Evolutionary conservation across 1,140 invertebrate species (phyloP), one percentile per base, ranked within the genome.

Genomic region (Hyphantria cunea): DNA sequence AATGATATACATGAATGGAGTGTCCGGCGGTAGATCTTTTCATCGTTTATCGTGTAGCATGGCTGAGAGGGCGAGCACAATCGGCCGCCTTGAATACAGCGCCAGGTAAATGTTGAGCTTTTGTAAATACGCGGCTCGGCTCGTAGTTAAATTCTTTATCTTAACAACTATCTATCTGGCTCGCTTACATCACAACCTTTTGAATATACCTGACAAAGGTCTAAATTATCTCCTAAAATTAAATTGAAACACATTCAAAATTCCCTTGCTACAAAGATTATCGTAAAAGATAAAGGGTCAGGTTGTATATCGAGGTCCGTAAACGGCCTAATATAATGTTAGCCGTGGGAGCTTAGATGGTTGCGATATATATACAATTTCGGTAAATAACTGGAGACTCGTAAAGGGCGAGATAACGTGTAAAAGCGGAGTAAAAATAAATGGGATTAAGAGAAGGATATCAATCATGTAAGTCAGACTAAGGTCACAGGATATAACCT

Each of bases 1-100:
- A 74, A 72, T 74, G 72, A 72, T 72, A 70, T 68, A 72, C 74
- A 72, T 77, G 74, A 77, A 77, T 77, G 68, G 72, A 77, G 69
- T 77, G 74, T 72, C 74, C 72, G 67, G 74, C 63, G 58, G 32
- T 66, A 63, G 68, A 66, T 74, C 68, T 68, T 74, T 76, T 76
- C 71, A 76, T 47, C 64, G 70, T 71, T 74, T 76, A 76, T 74
- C 74, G 68, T 63, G 54, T 49, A 54, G 56, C 64, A 75, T 64
- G 69, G 72, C 42, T 66, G 72, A 75, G 72, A 68, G 72, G 68
- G 59, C 64, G 59, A 17, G 51, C 64, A 71, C 68, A 76, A 76
- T 76, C 68, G 70, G 37, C 49, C 47, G 61, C 44, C 56, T 47
- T 66, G 68, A 65, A 70, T 70, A 58, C 59, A 50, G 33, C 31